Conservation (phyloP, 1,140 invertebrate species). For the Himalopsyche phryganea region DNA sequence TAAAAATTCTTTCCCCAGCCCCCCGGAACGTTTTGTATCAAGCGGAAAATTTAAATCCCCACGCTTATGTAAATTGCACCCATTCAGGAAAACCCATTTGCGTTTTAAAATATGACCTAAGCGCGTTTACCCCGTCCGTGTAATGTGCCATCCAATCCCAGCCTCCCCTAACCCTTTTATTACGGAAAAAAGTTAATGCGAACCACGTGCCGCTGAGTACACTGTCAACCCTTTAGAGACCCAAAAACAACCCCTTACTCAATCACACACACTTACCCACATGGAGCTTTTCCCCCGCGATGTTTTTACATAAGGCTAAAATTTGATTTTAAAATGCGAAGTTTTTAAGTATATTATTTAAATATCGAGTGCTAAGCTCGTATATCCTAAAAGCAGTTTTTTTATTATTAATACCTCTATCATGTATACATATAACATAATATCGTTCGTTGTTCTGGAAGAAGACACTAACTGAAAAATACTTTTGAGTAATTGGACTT, state of each 20-base stretch:
- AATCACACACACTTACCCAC: not conserved
- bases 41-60: conserved; percentile 17
- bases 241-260: conserved; percentile 5
- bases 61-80: conserved; percentile 18
- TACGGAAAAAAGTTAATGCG: conserved; percentile 30
- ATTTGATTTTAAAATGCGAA: not conserved
- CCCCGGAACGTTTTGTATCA: not conserved
- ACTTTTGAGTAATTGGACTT: no score
- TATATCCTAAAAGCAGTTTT: no score
- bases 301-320: conserved; percentile 1
- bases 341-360: no score
- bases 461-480: no score
- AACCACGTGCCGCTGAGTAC: conserved; percentile 29
- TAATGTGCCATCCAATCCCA: conserved; percentile 18
- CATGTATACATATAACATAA: no score
- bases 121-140: conserved; percentile 9
- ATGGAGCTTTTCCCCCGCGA: not conserved
- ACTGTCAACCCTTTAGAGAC: conserved; percentile 24
- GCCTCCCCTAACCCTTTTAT: conserved; percentile 20
- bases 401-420: no score
- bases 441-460: no score
- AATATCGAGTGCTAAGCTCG: no score
- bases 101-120: conserved; percentile 29
- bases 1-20: no score
- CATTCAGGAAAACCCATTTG: conserved; percentile 24